Percentiles rank a stretch among this genome's conserved stretches.
These are phyloP conservation scores for Ia io DNA, from an alignment of 2,113 vertebrate genomes.

Conservation along the genomic window DNA sequence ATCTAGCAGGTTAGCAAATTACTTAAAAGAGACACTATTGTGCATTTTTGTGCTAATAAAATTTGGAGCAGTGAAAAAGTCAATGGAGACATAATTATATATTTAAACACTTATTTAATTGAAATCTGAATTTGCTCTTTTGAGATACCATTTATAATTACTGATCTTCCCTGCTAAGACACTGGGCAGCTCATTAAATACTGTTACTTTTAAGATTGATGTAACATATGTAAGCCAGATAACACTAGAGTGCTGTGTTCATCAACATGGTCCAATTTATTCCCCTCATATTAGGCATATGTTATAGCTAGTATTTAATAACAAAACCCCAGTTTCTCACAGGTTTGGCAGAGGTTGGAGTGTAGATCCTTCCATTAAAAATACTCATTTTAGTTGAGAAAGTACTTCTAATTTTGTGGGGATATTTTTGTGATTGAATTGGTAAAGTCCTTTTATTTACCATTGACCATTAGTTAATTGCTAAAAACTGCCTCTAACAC, in stretches of 20 bases:
- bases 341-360: not conserved
- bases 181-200: not conserved
- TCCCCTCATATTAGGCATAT: not conserved
- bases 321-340: not conserved
- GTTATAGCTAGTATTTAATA: not conserved
- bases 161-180: not conserved
- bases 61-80: conserved; percentile 3
- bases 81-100: not conserved
- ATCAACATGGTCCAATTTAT: not conserved
- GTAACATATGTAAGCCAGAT: not conserved
- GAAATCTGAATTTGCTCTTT: conserved; percentile 8
- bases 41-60: not conserved
- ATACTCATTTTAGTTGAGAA: not conserved
- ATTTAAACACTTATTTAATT: conserved; percentile 33
- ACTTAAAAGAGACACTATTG: not conserved
- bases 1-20: not conserved
- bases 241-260: not conserved
- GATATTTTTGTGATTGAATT: conserved; percentile 16
- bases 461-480: conserved; percentile 16
- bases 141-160: conserved; percentile 12
- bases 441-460: not conserved
- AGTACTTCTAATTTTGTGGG: not conserved
- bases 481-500: not conserved
- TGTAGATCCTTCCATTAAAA: not conserved
- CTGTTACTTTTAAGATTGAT: not conserved